These are phyloP conservation scores for Polyommatus icarus DNA, from an alignment of 2,888 invertebrate genomes.

Conservation along the genomic window DNA sequence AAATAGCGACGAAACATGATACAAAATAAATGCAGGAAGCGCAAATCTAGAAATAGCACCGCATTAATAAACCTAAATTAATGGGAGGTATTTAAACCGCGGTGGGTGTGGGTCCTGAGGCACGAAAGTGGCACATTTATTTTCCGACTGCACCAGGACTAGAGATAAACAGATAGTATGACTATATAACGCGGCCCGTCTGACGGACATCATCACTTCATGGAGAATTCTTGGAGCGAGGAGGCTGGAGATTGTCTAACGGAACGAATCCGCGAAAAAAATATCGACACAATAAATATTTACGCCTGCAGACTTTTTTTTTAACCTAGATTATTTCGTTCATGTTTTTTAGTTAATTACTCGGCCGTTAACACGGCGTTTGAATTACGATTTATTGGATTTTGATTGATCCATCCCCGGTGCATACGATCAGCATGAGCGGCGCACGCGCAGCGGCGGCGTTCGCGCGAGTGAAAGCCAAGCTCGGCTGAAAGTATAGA, in stretches of 20 bases:
- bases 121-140: slow-evolving; percentile 19
- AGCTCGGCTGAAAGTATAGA: slow-evolving; percentile 75
- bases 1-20: slow-evolving; percentile 25
- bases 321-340: not conserved
- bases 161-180: slow-evolving; percentile 24
- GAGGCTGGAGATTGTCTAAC: not conserved
- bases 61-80: slow-evolving; percentile 10
- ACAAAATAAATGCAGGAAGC: slow-evolving; percentile 25
- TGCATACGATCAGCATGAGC: slow-evolving; percentile 17
- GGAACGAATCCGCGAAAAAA: not conserved
- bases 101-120: not conserved
- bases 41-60: slow-evolving; percentile 20
- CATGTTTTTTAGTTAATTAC: not conserved
- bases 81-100: slow-evolving; percentile 20
- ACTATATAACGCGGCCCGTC: slow-evolving; percentile 11
- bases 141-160: slow-evolving; percentile 10
- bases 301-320: not conserved
- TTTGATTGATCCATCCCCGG: not conserved
- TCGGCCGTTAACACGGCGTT: not conserved
- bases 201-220: slow-evolving; percentile 5
- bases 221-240: slow-evolving; percentile 28
- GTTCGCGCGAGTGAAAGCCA: slow-evolving; percentile 74
- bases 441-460: slow-evolving; percentile 37
- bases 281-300: not conserved
- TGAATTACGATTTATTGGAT: not conserved